Evolutionary conservation across 2,888 invertebrate species (phyloP), one percentile per base, ranked within the genome.

Genomic region (Prosopocoilus inquinatus): DNA sequence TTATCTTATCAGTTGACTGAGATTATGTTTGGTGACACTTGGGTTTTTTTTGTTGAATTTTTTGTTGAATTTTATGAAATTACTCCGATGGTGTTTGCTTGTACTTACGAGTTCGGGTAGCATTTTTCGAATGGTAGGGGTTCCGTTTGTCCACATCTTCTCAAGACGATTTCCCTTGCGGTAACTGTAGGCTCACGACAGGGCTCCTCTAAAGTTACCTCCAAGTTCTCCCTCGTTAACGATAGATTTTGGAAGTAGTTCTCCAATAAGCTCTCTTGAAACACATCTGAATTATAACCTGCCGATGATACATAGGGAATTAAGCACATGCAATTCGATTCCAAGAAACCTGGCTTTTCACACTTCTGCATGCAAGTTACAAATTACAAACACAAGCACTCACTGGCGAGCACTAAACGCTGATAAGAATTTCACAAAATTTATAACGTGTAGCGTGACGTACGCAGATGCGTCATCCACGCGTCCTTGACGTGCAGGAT

Each of bases 131-230:
- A 90, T 55, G 77, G 75, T 61, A 85, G 68, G 41, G 84, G 80
- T 62, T 82, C 81, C 16, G 80, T 76, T 76, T 90, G 90, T 61
- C 79, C 79, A 75, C 90, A 91, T 76, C 84, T 83, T 69, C 84
- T 81, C 61, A 90, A 78, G 43, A 77, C 79, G 39, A 80, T 73
- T 56, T 82, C 79, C 57, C 70, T 73, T n/a, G 79, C 77, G 53
- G 72, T 75, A 62, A 69, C 67, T 41, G 67, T 59, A 43, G 35
- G 33, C 33, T 32, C 38, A 50, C 32, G 38, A 44, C 38, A 34
- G 49, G 33, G 12, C 46, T 47, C 47, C 41, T 16, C 15, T 41
- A 41, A 15, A 13, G 41, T 41, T 15, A 41, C 9, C 13, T 16
- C 15, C 7, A 41, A 12, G 12, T 20, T 41, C n/a, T 47, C 32